phyloP scores from a whole-genome alignment of 2,113 vertebrate genomes.

The Protobothrops flavoviridis region DNA sequence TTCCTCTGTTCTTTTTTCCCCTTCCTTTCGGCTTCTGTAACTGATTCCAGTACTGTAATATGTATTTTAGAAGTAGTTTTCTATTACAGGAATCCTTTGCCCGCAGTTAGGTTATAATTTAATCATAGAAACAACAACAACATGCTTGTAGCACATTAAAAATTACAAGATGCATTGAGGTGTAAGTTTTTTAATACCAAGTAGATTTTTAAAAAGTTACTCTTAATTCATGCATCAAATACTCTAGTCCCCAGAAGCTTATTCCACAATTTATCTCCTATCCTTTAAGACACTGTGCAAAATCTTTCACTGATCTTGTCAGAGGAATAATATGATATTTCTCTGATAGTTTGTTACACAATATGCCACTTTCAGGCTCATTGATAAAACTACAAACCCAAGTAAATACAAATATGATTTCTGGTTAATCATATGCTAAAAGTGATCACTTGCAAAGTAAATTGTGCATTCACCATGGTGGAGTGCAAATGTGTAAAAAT shows the following conservation, averaged over 20 bases:
- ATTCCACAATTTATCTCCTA: background rate
- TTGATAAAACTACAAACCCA: background rate
- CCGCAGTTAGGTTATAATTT: background rate
- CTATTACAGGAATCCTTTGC: slow-evolving; percentile 26
- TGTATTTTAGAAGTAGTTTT: slow-evolving; percentile 8
- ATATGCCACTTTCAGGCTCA: slow-evolving; percentile 16
- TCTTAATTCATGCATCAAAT: background rate
- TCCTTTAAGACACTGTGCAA: background rate
- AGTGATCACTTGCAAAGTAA: slow-evolving; percentile 8
- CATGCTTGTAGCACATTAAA: background rate
- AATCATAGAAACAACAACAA: background rate
- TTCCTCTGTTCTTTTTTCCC: background rate
- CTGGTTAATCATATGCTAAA: background rate
- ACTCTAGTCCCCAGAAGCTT: background rate
- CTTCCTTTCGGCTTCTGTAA: background rate
- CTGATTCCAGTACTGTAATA: background rate
- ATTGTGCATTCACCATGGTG: background rate
- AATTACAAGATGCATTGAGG: background rate
- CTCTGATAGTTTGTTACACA: background rate
- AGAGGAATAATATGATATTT: background rate
- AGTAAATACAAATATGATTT: background rate
- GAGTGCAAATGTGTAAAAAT: background rate
- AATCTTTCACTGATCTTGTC: background rate
- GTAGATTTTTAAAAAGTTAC: background rate
- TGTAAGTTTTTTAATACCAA: background rate